Percentiles rank a stretch among this genome's conserved stretches.
Conservation (phyloP, 2,888 invertebrate genomes). For the Sminthurinus aureus region DNA sequence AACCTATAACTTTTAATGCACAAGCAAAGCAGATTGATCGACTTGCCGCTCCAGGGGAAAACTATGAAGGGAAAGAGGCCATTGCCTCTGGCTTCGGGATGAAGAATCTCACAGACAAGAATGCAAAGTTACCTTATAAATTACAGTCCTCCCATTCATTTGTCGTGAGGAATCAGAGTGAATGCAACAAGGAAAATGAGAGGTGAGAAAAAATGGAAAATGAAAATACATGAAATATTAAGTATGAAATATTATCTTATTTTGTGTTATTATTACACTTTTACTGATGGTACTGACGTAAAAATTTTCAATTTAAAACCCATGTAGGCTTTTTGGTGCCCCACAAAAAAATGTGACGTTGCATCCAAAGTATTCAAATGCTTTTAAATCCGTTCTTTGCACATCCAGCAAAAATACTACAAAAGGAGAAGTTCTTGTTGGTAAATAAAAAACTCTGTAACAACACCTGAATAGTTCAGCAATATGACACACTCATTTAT, state of each 20-base stretch:
- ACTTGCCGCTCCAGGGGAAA: conserved; percentile 30
- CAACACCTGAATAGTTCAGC: not conserved
- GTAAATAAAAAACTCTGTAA: conserved; percentile 17
- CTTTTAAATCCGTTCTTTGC: conserved; percentile 53
- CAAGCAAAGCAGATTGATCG: conserved; percentile 27
- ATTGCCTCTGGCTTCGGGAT: conserved; percentile 48
- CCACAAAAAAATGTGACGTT: conserved; percentile 30
- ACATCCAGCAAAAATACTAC: conserved; percentile 46
- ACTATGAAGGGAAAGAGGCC: conserved; percentile 37
- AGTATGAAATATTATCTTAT: not conserved
- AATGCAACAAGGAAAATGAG: conserved; percentile 42
- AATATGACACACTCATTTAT: not conserved
- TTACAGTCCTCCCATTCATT: conserved; percentile 47
- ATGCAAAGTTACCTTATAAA: conserved; percentile 35
- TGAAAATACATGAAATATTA: not conserved
- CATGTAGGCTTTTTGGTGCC: conserved; percentile 35
- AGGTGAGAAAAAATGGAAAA: not conserved
- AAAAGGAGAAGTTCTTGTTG: conserved; percentile 7
- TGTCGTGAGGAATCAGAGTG: conserved; percentile 47
- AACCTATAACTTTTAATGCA: conserved; percentile 46
- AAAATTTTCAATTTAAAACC: not conserved
- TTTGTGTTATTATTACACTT: no score
- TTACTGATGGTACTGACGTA: not conserved
- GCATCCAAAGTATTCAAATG: conserved; percentile 50
- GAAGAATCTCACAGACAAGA: conserved; percentile 42